Percentiles rank a stretch among this genome's conserved stretches.
These are phyloP conservation scores for Ailurus styani DNA, from an alignment of 2,113 vertebrate genomes.

Conservation along the genomic window DNA sequence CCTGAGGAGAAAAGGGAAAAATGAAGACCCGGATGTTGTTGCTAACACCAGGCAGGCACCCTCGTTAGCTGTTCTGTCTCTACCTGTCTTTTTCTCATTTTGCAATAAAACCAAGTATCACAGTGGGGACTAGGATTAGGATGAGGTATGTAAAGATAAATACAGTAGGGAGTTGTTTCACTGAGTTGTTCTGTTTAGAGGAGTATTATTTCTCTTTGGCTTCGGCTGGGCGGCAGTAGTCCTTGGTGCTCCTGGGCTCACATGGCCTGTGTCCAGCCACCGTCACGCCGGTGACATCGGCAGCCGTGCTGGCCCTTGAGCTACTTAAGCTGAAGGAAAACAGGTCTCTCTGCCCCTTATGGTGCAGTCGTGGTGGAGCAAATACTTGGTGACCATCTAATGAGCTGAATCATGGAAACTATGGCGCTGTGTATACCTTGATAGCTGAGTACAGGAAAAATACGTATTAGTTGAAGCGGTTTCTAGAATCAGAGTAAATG, in stretches of 20 bases:
- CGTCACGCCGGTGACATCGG: neutral
- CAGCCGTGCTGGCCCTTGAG: neutral
- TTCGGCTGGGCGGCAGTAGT: neutral
- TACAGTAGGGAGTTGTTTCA: neutral
- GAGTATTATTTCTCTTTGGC: neutral
- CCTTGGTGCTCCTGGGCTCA: neutral
- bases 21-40: conserved; percentile 13
- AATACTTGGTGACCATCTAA: neutral
- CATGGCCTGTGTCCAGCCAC: neutral
- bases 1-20: conserved; percentile 46
- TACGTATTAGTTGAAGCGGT: too few relatives aligned
- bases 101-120: conserved; percentile 2
- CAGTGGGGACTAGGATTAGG: neutral
- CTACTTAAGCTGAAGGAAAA: neutral
- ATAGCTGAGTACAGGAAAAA: neutral
- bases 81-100: conserved; percentile 41
- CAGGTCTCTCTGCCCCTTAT: neutral
- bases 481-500: neutral
- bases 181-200: neutral
- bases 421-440: neutral
- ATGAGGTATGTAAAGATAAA: neutral
- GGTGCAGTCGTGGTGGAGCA: neutral
- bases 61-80: conserved; percentile 26
- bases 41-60: neutral
- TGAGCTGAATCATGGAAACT: neutral